Conservation (phyloP, 1,140 invertebrate species). For the Drosophila saltans region DNA sequence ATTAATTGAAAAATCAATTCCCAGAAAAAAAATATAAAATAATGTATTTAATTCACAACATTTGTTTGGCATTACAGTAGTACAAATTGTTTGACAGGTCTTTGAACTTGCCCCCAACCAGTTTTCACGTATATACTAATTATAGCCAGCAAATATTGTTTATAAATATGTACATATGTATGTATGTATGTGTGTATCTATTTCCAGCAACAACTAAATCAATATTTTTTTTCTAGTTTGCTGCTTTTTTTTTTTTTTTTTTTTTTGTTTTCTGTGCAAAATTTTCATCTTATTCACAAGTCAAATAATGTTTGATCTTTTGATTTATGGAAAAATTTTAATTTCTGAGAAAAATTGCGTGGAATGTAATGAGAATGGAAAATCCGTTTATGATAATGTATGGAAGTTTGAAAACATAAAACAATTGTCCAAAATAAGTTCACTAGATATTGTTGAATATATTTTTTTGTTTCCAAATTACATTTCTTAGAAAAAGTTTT, state of each 20-base stretch:
- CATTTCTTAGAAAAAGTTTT: too few species aligned
- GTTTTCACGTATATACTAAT: conserved; percentile 30
- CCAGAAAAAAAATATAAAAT: neutral
- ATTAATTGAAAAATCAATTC: conserved; percentile 3
- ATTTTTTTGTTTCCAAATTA: too few species aligned
- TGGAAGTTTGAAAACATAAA: too few species aligned
- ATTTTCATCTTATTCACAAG: neutral
- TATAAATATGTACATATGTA: neutral
- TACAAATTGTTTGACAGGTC: conserved; percentile 32
- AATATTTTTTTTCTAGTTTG: neutral
- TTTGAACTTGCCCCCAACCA: conserved; percentile 49
- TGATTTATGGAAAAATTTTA: neutral
- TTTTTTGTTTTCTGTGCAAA: neutral
- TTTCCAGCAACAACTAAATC: neutral
- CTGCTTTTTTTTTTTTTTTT: too few species aligned
- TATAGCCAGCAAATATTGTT: conserved; percentile 35
- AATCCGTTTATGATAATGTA: neutral
- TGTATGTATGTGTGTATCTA: neutral
- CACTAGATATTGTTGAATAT: too few species aligned
- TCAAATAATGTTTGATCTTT: neutral
- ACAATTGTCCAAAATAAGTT: too few species aligned
- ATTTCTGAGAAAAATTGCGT: conserved; percentile 38
- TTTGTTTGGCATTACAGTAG: neutral
- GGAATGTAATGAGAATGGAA: neutral
- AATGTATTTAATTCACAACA: neutral